phyloP scores from a whole-genome alignment of 2,113 vertebrate genomes.

The Zapus hudsonius region DNA sequence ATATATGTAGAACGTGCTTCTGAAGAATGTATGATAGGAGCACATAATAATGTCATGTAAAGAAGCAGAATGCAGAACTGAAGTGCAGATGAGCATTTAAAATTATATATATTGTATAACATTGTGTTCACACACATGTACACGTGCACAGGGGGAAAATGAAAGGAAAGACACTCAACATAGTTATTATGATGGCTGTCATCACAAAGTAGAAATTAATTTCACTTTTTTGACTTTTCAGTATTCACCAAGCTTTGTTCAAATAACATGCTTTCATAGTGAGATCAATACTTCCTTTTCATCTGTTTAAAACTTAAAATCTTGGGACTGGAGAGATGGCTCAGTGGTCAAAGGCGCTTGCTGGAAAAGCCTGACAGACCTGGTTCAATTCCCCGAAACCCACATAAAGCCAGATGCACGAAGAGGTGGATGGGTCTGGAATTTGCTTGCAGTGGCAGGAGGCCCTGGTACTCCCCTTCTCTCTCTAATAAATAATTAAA shows the following conservation, averaged over 20 bases:
- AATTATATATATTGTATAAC: not conserved
- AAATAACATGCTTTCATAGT: not conserved
- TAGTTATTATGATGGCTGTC: too few species aligned
- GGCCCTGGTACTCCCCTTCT: too few species aligned
- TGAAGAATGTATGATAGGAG: not conserved
- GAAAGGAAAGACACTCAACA: slow-evolving; percentile 6
- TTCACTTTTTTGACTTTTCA: slow-evolving; percentile 5
- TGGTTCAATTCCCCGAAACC: too few species aligned
- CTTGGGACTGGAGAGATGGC: not conserved
- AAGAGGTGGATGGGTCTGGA: too few species aligned
- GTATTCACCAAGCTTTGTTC: slow-evolving; percentile 32
- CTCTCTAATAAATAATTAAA: too few species aligned
- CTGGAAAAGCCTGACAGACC: too few species aligned
- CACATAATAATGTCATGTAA: not conserved
- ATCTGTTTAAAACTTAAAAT: slow-evolving; percentile 22
- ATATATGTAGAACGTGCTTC: not conserved
- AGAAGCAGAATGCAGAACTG: not conserved
- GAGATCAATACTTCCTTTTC: slow-evolving; percentile 14
- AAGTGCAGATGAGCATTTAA: not conserved
- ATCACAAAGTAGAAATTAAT: not conserved
- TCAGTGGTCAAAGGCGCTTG: too few species aligned
- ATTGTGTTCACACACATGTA: not conserved
- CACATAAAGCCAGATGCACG: too few species aligned
- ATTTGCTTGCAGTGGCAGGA: too few species aligned
- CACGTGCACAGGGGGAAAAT: not conserved